These are phyloP conservation scores for Diprion similis DNA, from an alignment of 1,140 invertebrate genomes.

Conservation along the genomic window DNA sequence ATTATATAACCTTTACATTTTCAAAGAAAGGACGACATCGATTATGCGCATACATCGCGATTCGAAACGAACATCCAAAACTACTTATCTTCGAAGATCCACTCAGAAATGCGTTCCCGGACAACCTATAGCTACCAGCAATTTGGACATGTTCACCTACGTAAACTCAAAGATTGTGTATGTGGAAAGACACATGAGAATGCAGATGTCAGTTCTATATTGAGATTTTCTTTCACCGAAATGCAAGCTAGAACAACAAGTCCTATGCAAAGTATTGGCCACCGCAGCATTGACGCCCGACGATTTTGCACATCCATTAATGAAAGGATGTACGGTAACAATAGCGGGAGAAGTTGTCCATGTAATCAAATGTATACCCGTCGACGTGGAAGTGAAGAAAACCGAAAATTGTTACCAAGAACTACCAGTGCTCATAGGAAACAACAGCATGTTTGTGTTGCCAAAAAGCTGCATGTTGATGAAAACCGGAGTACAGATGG, in stretches of 20 bases:
- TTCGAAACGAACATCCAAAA: constrained; percentile 35
- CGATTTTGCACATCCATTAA: constrained; percentile 22
- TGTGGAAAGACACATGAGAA: constrained; percentile 19
- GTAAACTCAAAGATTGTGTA: constrained; percentile 29
- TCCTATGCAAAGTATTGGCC: constrained; percentile 8
- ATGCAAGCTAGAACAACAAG: constrained; percentile 22
- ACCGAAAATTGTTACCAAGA: constrained; percentile 24
- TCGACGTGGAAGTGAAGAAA: constrained; percentile 11
- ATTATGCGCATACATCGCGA: constrained; percentile 23
- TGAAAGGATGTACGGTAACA: constrained; percentile 25
- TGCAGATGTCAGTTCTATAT: constrained; percentile 25
- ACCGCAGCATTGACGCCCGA: constrained; percentile 16
- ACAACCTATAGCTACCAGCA: not conserved
- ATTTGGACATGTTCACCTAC: constrained; percentile 24
- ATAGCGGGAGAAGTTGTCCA: constrained; percentile 24
- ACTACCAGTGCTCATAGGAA: constrained; percentile 10
- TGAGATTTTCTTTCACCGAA: constrained; percentile 11
- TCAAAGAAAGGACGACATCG: not conserved
- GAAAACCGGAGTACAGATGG: not conserved
- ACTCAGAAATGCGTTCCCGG: not conserved
- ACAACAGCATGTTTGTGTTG: constrained; percentile 19
- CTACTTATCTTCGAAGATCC: constrained; percentile 23
- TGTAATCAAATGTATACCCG: constrained; percentile 25
- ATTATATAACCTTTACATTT: constrained; percentile 25
- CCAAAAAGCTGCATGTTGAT: constrained; percentile 21